Percentiles rank a stretch among this genome's conserved stretches.
These are phyloP conservation scores for Neoscelio sp. DNA, from an alignment of 2,888 invertebrate genomes.

Conservation along the genomic window DNA sequence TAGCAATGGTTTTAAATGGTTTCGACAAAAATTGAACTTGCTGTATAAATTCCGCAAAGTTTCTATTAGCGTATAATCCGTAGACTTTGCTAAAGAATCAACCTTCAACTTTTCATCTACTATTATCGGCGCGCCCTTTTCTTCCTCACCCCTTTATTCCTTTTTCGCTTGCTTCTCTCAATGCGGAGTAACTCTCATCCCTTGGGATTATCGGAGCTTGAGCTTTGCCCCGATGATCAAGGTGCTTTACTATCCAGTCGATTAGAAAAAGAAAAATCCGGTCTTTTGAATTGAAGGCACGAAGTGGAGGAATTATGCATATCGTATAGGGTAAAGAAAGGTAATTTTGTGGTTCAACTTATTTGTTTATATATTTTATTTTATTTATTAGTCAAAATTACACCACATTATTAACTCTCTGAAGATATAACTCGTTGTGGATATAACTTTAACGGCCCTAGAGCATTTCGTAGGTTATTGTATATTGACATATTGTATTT, in stretches of 20 bases:
- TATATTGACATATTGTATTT: too few relatives aligned
- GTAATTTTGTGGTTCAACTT: not conserved
- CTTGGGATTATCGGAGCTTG: constrained; percentile 63
- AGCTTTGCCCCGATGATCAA: constrained; percentile 66
- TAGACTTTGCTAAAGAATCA: constrained; percentile 38
- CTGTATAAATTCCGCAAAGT: constrained; percentile 46
- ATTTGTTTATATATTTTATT: not conserved
- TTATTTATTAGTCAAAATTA: constrained; percentile 32
- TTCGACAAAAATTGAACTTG: constrained; percentile 37
- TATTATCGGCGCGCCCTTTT: constrained; percentile 51
- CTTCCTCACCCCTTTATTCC: constrained; percentile 46
- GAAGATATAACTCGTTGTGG: too few relatives aligned
- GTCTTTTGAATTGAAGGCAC: constrained; percentile 20
- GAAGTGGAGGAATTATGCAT: constrained; percentile 14
- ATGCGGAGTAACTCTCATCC: constrained; percentile 56
- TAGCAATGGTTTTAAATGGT: constrained; percentile 19
- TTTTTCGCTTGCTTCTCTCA: constrained; percentile 43
- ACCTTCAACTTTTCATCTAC: constrained; percentile 61
- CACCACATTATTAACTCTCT: too few relatives aligned
- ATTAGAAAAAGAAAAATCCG: constrained; percentile 44
- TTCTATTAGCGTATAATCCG: constrained; percentile 60
- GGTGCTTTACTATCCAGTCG: constrained; percentile 40
- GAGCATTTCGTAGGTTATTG: too few relatives aligned
- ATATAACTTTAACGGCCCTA: too few relatives aligned
- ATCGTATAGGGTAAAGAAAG: too few relatives aligned